Evolutionary conservation across 2,113 vertebrate species (phyloP), one percentile per base, ranked within the genome.

Genomic region (Oriolus oriolus): DNA sequence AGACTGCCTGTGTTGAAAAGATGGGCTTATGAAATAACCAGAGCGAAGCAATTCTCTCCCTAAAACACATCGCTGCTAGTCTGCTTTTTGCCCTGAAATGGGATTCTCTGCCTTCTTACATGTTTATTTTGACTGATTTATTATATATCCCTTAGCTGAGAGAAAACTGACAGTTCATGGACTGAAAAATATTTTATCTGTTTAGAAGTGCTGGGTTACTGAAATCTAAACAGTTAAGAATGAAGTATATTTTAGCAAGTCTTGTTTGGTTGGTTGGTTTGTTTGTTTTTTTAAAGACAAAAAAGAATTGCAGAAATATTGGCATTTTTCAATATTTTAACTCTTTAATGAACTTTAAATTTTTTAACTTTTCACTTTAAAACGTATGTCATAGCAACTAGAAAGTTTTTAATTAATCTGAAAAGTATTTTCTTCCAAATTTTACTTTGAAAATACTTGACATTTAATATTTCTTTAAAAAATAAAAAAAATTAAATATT

Each of bases 311-410:
- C 7, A 75, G 16, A 42, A 33, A 44, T n/a, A 2, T n/a, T 80
- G 30, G 4, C 8, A 44, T 64, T 81, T 90, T 64, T 11, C 7
- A 65, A 60, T 33, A 39, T 2, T 69, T 84, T 44, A 17, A 35
- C 13, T 74, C n/a, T 50, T 61, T 39, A 33, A 77, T 24, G 1
- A 61, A 39, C 42, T 69, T 42, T 28, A 24, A 30, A 1, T 16
- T 50, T 50, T 59, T 81, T 30, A 44, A 28, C 8, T 85, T 82
- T 74, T 66, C 1, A 39, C 2, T 74, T 61, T 57, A 44, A 78
- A 87, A 47, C 2, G 33, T 16, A 1, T 57, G 3, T 49, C 2
- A 1, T 44, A 50, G 2, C 4, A 75, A n/a, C 7, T 49, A 37
- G 19, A 57, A 90, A 47, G 8, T 7, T 93, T 77, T 87, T 44